These are phyloP conservation scores for Meliscaeva auricollis DNA, from an alignment of 2,888 invertebrate species.

Conservation along the genomic window DNA sequence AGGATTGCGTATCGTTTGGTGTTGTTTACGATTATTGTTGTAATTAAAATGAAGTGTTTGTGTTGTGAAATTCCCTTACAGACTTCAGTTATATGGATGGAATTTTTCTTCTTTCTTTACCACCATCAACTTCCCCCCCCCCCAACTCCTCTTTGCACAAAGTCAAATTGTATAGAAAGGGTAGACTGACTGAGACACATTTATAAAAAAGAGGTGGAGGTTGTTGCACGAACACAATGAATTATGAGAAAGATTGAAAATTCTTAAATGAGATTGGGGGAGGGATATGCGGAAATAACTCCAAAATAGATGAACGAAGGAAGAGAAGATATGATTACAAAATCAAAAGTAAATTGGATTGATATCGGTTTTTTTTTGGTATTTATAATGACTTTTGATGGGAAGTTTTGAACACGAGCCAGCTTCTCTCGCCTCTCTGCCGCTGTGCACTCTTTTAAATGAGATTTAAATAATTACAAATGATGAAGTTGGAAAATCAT, in stretches of 20 bases:
- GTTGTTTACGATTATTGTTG: constrained; percentile 74
- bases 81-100: constrained; percentile 48
- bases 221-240: constrained; percentile 18
- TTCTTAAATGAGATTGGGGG: neutral
- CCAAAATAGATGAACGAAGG: neutral
- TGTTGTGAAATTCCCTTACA: constrained; percentile 42
- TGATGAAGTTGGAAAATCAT: neutral
- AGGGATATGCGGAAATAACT: neutral
- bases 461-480: neutral
- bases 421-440: neutral
- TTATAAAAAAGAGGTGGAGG: neutral
- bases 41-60: constrained; percentile 74
- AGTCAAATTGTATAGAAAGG: neutral
- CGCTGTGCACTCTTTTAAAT: neutral
- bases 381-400: constrained; percentile 55
- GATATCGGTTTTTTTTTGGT: constrained; percentile 52
- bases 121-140: too few species aligned
- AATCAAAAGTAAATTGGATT: constrained; percentile 57
- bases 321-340: constrained; percentile 30
- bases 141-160: too few species aligned
- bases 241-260: constrained; percentile 34
- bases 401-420: constrained; percentile 21
- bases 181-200: neutral
- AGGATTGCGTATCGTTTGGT: constrained; percentile 61
- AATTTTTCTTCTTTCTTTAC: constrained; percentile 4